Base-by-base conservation (phyloP, 2,888 invertebrate genomes). In the Bibio marci region DNA sequence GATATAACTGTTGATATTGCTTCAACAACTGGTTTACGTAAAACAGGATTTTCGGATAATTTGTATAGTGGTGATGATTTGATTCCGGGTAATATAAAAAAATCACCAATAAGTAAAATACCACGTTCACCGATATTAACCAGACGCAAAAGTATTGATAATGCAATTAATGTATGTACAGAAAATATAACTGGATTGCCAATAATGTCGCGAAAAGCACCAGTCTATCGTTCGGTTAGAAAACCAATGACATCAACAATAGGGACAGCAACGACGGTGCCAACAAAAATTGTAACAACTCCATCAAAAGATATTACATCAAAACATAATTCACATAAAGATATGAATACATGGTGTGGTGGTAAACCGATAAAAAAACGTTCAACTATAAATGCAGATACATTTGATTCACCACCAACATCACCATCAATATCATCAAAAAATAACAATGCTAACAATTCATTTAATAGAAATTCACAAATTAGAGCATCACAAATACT, bases 301-400 rank as follows among this genome's bases (percentile, higher is more conserved):
- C n/a, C 28, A n/a, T 12, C 37, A 18, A 37, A 30, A 30, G 57
- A 36, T 61, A 58, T 26, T 57, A 62, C 26, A 56, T 57, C 50
- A 52, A 64, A 45, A 62, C 22, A 58, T 0, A 62, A 63, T 46
- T 64, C 67, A 3, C 22, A 22, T 22, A 67, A 71, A 35, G 68
- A 70, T 2, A 71, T 74, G 40, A 79, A 77, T 48, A 83, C 82
- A 0, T 83, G 82, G 82, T 76, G 73, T 44, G 81, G 81, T 17
- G 63, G 46, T 2, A 45, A 50, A 4, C 54, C 44, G 50, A 56
- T 44, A 48, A 63, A 53, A 41, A 63, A 48, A 48, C 52, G 73
- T 4, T 64, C 71, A 2, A 63, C 65, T 2, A 53, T 73, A 41
- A 72, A 69, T 2, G 63, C 69, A 19, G 80, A 79, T 45, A 80